phyloP scores from a whole-genome alignment of 2,888 invertebrate genomes.

The Aphelenchoides bicaudatus region DNA sequence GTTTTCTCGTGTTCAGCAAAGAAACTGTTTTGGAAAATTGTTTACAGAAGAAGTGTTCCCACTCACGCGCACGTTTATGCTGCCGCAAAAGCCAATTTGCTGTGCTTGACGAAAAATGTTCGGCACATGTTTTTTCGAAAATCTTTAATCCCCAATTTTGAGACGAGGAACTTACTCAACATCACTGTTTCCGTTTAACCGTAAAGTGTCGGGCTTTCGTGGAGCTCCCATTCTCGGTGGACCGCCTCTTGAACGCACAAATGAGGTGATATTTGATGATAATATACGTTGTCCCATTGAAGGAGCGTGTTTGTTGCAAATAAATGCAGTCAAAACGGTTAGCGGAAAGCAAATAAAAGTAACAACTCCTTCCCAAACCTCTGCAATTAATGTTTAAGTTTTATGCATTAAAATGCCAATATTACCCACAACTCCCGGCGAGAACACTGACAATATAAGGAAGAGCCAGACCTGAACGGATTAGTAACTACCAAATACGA shows the following conservation, averaged over 20 bases:
- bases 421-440: constrained; percentile 55
- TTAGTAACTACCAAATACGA: constrained; percentile 76
- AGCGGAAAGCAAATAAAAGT: constrained; percentile 94
- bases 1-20: too few species aligned
- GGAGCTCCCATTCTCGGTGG: constrained; percentile 21
- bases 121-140: too few species aligned
- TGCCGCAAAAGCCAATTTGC: too few species aligned
- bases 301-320: constrained; percentile 73
- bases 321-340: constrained; percentile 89
- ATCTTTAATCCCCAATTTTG: constrained; percentile 15
- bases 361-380: constrained; percentile 66
- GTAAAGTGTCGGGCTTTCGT: constrained; percentile 18
- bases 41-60: too few species aligned
- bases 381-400: constrained; percentile 9
- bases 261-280: constrained; percentile 21
- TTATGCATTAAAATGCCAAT: not conserved
- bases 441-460: constrained; percentile 79
- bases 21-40: too few species aligned
- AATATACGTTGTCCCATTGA: constrained; percentile 47
- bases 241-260: constrained; percentile 18
- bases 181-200: constrained; percentile 9
- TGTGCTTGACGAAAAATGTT: too few species aligned
- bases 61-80: too few species aligned
- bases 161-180: constrained; percentile 24
- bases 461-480: constrained; percentile 98